A percentile compares a stretch with the other conserved stretches of the same genome.
Conservation (phyloP, 2,888 invertebrate genomes). For the Drosophila pseudotakahashii region DNA sequence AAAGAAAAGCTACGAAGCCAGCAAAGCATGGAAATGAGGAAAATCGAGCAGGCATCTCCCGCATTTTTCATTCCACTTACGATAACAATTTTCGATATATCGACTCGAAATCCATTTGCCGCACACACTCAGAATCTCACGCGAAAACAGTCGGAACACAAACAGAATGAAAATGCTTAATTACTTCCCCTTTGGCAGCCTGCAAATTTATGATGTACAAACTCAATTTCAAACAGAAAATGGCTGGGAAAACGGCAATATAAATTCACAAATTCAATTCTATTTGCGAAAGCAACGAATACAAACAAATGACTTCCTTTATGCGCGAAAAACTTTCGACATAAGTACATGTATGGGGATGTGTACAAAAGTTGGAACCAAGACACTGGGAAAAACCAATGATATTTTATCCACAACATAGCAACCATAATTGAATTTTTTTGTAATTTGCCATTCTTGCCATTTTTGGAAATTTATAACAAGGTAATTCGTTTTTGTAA, state of each 20-base stretch:
- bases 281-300: conserved; percentile 49
- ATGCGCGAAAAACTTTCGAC: conserved; percentile 33
- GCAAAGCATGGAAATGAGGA: conserved; percentile 23
- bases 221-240: conserved; percentile 51
- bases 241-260: conserved; percentile 29
- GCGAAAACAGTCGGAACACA: conserved; percentile 14
- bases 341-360: conserved; percentile 5
- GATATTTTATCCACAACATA: too few species aligned
- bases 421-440: too few species aligned
- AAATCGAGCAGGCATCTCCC: conserved; percentile 27
- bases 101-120: conserved; percentile 51
- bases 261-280: conserved; percentile 57
- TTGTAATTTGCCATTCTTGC: too few species aligned
- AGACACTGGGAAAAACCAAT: background rate
- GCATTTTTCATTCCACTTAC: conserved; percentile 51
- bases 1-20: conserved; percentile 4
- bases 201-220: conserved; percentile 50
- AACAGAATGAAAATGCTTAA: conserved; percentile 62
- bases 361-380: background rate
- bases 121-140: conserved; percentile 17
- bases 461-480: too few species aligned
- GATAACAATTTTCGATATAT: conserved; percentile 62
- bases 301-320: conserved; percentile 70
- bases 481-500: too few species aligned
- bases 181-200: conserved; percentile 61